A percentile compares a stretch with the other conserved stretches of the same genome.
Conservation (phyloP, 2,113 vertebrate genomes). For the Pangasianodon hypophthalmus region DNA sequence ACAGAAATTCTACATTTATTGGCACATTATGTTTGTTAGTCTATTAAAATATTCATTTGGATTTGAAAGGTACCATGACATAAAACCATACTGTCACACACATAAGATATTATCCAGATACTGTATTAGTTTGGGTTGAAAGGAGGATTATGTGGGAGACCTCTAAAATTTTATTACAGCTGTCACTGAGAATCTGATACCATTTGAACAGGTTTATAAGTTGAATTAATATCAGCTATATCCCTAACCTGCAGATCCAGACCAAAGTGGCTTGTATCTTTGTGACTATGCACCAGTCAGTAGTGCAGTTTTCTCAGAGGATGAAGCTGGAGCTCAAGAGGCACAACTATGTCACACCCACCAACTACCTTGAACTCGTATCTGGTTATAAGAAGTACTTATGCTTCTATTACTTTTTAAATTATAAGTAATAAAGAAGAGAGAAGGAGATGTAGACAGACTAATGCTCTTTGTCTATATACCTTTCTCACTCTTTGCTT, state of each 20-base stretch:
- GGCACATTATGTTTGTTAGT: background rate
- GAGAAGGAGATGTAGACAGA: background rate
- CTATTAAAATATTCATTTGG: background rate
- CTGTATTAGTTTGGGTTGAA: background rate
- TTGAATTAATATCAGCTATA: background rate
- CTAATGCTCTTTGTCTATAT: background rate
- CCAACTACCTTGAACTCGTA: constrained; percentile 90
- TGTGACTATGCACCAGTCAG: constrained; percentile 86
- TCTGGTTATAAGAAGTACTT: constrained; percentile 87
- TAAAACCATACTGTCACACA: background rate
- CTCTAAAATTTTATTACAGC: background rate
- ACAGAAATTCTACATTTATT: background rate
- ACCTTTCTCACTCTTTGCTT: background rate
- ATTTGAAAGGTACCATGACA: background rate
- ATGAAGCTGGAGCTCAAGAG: constrained; percentile 83
- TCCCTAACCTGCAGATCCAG: constrained; percentile 71
- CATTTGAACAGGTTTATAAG: background rate
- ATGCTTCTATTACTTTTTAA: background rate
- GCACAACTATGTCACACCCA: constrained; percentile 87
- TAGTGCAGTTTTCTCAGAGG: constrained; percentile 77
- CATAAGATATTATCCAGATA: background rate
- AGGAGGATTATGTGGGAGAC: background rate
- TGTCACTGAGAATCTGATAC: background rate
- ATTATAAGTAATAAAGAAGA: background rate
- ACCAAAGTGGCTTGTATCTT: constrained; percentile 83